Evolutionary conservation across 2,113 vertebrate genomes (phyloP), one percentile per base, ranked within the genome.

Genomic region (Psittacus erithacus): DNA sequence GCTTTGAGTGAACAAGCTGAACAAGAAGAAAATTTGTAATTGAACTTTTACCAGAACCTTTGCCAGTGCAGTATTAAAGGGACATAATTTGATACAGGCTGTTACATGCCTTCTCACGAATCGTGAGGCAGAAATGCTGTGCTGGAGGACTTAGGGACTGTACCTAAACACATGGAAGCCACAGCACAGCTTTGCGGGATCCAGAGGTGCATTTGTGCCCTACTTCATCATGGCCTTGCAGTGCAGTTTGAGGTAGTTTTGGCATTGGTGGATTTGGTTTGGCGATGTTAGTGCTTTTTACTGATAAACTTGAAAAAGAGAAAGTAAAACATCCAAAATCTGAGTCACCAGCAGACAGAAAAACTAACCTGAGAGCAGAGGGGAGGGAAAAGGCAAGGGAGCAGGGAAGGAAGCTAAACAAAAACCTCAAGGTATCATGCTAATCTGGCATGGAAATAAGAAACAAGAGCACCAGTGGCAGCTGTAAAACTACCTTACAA

Each of bases 1-100:
- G 59, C 85, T 94, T 93, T 91, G 74, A 87, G 78, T 9, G 16
- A 94, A 90, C 76, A 60, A 14, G 71, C 52, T 23, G 75, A 95
- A 88, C 82, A 79, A 86, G 75, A 50, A 68, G 53, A 47, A 64
- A 67, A 49, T 77, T 53, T 81, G 79, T 93, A 93, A 92, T 20
- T 86, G 92, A 86, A 86, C 86, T 81, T 85, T 50, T 67, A 16
- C 73, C 63, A 28, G 76, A 68, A 71, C 86, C 73, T 92, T 88
- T 94, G 64, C 82, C 82, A 52, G 11, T 8, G 60, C 49, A 38
- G 64, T 59, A 59, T 69, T 50, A 75, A 59, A 86, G 69, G 52
- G 68, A 50, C 64, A 39, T 63, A 46, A 81, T 90, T 71, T 46
- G 55, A 43, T 81, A 38, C 2, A 68, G 33, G 20, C 25, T 3